Conservation (phyloP, 2,888 invertebrate genomes). For the Cephus sareptanus region DNA sequence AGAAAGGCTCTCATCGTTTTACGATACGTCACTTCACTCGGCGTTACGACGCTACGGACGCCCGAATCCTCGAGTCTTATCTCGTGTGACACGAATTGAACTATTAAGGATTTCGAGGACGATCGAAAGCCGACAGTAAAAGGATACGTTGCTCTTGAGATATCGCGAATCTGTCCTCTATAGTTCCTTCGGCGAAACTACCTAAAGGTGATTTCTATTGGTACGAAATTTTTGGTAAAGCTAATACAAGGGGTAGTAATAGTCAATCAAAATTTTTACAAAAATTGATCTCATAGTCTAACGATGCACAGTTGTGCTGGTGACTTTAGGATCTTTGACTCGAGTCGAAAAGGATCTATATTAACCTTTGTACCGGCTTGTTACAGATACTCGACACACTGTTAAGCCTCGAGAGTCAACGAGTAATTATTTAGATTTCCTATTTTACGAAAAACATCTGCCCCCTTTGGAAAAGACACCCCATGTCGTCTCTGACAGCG, state of each 20-base stretch:
- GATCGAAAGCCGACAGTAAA: not conserved
- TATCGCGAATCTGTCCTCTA: not conserved
- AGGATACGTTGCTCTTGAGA: not conserved
- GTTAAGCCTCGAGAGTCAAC: not conserved
- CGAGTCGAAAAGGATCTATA: not conserved
- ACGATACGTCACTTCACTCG: constrained; percentile 3
- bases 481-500: not conserved
- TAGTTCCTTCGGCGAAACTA: not conserved
- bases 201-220: not conserved
- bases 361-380: not conserved
- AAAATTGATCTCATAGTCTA: not conserved
- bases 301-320: not conserved
- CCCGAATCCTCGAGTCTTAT: not conserved
- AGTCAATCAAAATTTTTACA: not conserved
- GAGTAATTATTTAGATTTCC: constrained; percentile 3
- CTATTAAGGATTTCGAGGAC: not conserved
- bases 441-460: not conserved
- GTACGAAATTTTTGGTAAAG: not conserved
- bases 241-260: not conserved
- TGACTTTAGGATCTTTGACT: not conserved
- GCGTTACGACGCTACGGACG: not conserved
- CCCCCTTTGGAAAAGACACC: not conserved
- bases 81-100: not conserved
- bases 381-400: not conserved
- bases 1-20: constrained; percentile 1